Conservation (phyloP, 2,888 invertebrate genomes). For the Lypha dubia region DNA sequence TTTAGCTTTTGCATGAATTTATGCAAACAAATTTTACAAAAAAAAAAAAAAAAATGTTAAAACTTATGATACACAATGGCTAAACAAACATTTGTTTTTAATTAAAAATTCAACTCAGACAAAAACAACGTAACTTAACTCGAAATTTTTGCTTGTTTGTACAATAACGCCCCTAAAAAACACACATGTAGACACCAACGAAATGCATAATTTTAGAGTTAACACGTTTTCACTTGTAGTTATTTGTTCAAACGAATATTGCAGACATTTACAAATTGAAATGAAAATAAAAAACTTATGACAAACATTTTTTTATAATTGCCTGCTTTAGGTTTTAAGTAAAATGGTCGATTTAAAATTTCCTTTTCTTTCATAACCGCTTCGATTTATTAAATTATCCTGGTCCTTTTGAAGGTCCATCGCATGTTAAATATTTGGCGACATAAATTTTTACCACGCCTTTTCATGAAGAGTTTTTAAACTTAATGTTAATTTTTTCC, state of each 20-base stretch:
- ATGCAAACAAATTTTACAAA: conserved; percentile 23
- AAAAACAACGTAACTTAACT: conserved; percentile 54
- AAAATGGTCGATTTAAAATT: too few relatives aligned
- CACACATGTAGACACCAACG: background rate
- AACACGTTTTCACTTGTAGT: background rate
- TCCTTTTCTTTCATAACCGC: too few relatives aligned
- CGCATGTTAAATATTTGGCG: too few relatives aligned
- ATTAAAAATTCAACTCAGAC: conserved; percentile 69
- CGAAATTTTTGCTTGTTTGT: background rate
- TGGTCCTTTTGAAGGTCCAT: too few relatives aligned
- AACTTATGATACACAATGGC: conserved; percentile 29
- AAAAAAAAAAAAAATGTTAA: conserved; percentile 26
- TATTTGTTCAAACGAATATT: background rate
- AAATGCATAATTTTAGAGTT: background rate
- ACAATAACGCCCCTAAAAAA: background rate
- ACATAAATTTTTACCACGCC: too few relatives aligned
- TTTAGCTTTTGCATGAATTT: conserved; percentile 12
- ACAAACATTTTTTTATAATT: too few relatives aligned
- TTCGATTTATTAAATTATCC: too few relatives aligned
- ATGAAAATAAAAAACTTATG: too few relatives aligned
- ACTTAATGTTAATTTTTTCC: too few relatives aligned
- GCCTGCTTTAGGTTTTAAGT: too few relatives aligned
- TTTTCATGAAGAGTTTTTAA: too few relatives aligned
- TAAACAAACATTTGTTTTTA: conserved; percentile 63
- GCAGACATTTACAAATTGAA: background rate